These are phyloP conservation scores for Oligia strigilis DNA, from an alignment of 2,888 invertebrate genomes.

Conservation along the genomic window DNA sequence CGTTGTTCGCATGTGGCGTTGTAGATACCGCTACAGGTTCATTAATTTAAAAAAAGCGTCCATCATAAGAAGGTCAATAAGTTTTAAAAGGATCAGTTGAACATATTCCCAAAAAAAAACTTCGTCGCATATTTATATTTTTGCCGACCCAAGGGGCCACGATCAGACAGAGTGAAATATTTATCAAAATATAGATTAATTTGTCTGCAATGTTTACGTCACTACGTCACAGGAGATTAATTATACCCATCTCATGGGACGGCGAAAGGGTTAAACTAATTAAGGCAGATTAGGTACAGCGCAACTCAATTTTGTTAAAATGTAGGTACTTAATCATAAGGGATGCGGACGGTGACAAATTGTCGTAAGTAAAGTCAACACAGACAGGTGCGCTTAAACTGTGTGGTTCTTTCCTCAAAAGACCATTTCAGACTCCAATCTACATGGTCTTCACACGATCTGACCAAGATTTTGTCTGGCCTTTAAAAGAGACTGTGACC, in stretches of 20 bases:
- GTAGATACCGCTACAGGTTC: too few species aligned
- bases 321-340: slow-evolving; percentile 30
- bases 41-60: too few species aligned
- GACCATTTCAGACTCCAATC: too few species aligned
- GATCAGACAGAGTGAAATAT: slow-evolving; percentile 31
- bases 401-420: too few species aligned
- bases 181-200: slow-evolving; percentile 52
- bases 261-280: slow-evolving; percentile 51
- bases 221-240: slow-evolving; percentile 44
- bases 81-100: too few species aligned
- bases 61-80: too few species aligned
- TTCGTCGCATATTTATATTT: not conserved
- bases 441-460: too few species aligned
- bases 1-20: too few species aligned
- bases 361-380: not conserved
- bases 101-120: not conserved
- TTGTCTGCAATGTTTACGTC: slow-evolving; percentile 48
- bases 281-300: slow-evolving; percentile 27
- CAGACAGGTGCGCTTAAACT: too few species aligned
- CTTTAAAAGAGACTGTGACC: too few species aligned
- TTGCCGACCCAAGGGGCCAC: not conserved
- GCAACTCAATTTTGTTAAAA: slow-evolving; percentile 50
- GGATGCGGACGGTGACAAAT: slow-evolving; percentile 26
- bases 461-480: too few species aligned
- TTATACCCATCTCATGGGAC: slow-evolving; percentile 47